Conservation (phyloP, 2,888 invertebrate genomes). For the Eristalis tenax region DNA sequence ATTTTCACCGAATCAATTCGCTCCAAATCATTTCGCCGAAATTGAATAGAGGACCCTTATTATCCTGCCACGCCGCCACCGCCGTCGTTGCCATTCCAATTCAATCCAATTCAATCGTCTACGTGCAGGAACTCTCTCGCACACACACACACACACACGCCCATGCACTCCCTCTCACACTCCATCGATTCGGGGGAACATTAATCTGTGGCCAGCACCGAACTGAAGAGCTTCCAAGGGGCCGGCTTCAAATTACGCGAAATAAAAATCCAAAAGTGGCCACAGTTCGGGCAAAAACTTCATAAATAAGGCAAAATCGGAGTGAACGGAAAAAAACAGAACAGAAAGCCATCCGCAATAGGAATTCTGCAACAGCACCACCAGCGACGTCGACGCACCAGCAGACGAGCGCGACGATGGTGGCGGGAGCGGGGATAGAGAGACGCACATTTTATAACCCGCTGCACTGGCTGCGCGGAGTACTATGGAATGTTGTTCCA, state of each 20-base stretch:
- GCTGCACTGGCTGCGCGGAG: conserved; percentile 34
- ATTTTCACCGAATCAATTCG: conserved; percentile 62
- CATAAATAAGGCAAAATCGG: conserved; percentile 26
- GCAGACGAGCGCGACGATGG: neutral
- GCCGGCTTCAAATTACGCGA: conserved; percentile 68
- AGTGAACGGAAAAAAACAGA: conserved; percentile 21
- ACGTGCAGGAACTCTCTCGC: conserved; percentile 46
- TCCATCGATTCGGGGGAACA: conserved; percentile 14
- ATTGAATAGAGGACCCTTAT: conserved; percentile 70
- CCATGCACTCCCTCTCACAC: neutral
- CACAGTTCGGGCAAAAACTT: conserved; percentile 33
- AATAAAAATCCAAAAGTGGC: conserved; percentile 63
- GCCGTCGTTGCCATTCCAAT: neutral
- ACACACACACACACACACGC: conserved; percentile 31
- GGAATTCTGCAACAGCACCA: conserved; percentile 50
- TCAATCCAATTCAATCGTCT: conserved; percentile 52
- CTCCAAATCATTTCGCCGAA: conserved; percentile 63
- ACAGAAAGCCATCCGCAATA: conserved; percentile 5
- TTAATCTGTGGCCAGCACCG: conserved; percentile 43
- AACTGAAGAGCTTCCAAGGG: conserved; percentile 28
- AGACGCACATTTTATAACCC: conserved; percentile 19
- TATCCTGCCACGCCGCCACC: conserved; percentile 21
- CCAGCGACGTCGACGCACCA: conserved; percentile 16
- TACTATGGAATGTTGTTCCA: conserved; percentile 64
- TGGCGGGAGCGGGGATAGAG: neutral